Evolutionary conservation across 2,888 invertebrate species (phyloP).

Genomic region (Rhodophaea formosa): DNA sequence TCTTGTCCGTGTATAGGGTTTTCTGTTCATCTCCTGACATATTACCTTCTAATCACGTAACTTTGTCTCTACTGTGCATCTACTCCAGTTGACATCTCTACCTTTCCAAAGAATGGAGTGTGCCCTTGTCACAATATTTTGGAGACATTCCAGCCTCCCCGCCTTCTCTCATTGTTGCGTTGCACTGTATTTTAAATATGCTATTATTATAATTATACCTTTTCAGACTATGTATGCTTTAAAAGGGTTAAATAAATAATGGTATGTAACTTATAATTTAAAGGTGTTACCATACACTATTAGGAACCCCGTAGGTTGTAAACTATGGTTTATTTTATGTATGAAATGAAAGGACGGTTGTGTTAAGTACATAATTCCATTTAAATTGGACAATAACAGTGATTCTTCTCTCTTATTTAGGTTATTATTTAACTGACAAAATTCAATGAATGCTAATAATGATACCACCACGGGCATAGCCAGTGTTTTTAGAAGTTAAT

Average conservation of each 20-base stretch:
- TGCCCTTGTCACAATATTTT: constrained; percentile 13
- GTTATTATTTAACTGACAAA: no score
- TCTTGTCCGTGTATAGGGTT: no score
- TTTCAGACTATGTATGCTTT: neutral
- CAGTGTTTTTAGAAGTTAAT: no score
- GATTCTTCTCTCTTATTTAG: no score
- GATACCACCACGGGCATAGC: no score
- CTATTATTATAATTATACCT: constrained; percentile 13
- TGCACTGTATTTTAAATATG: neutral
- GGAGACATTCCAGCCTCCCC: constrained; percentile 6
- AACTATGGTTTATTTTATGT: no score
- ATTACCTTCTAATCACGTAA: no score
- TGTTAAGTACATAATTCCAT: no score
- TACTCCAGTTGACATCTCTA: neutral
- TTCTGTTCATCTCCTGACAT: no score
- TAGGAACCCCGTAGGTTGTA: neutral
- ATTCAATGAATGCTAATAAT: no score
- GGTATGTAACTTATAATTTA: neutral
- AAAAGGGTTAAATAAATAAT: neutral
- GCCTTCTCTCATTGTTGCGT: neutral
- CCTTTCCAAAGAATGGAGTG: neutral
- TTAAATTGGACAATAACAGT: no score
- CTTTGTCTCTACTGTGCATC: neutral
- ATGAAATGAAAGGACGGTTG: no score
- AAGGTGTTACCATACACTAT: neutral